Evolutionary conservation across 30 jellyfish, hydroid and myxozoan genomes (phyloP), one percentile per base, ranked within the genome.

Genomic region (Chrysaora quinquecirrha): DNA sequence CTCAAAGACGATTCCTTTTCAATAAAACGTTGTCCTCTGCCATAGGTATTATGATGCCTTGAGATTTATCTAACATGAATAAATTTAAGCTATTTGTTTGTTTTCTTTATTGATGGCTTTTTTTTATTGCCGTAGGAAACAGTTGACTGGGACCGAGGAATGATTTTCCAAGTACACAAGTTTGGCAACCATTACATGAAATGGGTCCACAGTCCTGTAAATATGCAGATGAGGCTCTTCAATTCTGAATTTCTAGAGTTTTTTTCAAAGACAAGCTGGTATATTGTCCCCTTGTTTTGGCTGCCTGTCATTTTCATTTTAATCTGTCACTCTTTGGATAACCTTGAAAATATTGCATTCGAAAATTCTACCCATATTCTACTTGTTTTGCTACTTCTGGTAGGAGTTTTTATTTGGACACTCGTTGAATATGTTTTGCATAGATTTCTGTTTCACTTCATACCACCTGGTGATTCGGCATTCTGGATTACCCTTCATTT

Each of bases 141-240:
- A 7, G 91, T 91, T 7, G 94, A 91, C 48, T 91, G 98, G 98
- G 76, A 86, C 63, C 74, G 75, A 66, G 96, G 95, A 16, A 61
- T 91, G 80, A 93, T 91, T 24, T 60, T 49, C 23, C 98, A 91
- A 80, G 98, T 86, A 0, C 98, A 91, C 84, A 85, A 80, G 29
- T 77, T 66, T 66, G 98, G 98, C 12, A 31, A 46, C 43, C 92
- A 91, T 12, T 91, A 91, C 72, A 34, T 85, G 76, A 91, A 75
- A 60, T 91, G 98, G 98, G 96, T 85, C 23, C 95, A 91, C 48
- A 77, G 96, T 23, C 98, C 98, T 3, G 98, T 91, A 1, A 78
- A 80, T 71, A 73, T 49, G 56, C 75, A 75, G 65, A 71, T 91
- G 10, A 63, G 78, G 30, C 74, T 91, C 31, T 91, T 91, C 58